phyloP scores from a whole-genome alignment of 2,888 invertebrate genomes.

The Rutpela maculata region DNA sequence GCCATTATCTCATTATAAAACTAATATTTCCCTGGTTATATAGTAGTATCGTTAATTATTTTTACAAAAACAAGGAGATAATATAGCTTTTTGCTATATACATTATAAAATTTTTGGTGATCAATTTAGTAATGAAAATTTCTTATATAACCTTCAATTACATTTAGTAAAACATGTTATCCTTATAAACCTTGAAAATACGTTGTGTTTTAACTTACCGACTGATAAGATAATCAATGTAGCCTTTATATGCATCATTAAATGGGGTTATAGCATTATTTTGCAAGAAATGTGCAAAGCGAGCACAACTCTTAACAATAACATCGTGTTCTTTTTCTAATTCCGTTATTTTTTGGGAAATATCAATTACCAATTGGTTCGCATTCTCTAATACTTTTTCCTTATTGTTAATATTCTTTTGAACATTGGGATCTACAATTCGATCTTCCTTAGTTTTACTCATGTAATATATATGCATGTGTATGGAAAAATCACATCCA shows the following conservation, averaged over 20 bases:
- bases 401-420: constrained; percentile 59
- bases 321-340: constrained; percentile 62
- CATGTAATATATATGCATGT: constrained; percentile 70
- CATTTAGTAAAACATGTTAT: too few relatives aligned
- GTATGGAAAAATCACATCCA: constrained; percentile 64
- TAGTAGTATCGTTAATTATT: too few relatives aligned
- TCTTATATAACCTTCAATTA: too few relatives aligned
- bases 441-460: constrained; percentile 62
- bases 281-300: constrained; percentile 68
- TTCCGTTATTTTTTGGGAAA: constrained; percentile 56
- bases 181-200: too few relatives aligned
- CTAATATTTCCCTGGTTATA: too few relatives aligned
- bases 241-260: constrained; percentile 67
- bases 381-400: constrained; percentile 58
- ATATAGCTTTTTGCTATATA: too few relatives aligned
- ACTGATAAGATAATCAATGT: constrained; percentile 66
- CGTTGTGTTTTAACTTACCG: too few relatives aligned
- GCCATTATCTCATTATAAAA: too few relatives aligned
- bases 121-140: too few relatives aligned
- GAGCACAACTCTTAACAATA: constrained; percentile 64
- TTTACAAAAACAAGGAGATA: too few relatives aligned
- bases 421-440: constrained; percentile 61
- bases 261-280: constrained; percentile 67
- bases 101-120: too few relatives aligned
- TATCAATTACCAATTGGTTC: constrained; percentile 57